Evolutionary conservation across 92 coral and sea anemone genomes (phyloP).

Genomic region (Hydrozoanthus gracilis): DNA sequence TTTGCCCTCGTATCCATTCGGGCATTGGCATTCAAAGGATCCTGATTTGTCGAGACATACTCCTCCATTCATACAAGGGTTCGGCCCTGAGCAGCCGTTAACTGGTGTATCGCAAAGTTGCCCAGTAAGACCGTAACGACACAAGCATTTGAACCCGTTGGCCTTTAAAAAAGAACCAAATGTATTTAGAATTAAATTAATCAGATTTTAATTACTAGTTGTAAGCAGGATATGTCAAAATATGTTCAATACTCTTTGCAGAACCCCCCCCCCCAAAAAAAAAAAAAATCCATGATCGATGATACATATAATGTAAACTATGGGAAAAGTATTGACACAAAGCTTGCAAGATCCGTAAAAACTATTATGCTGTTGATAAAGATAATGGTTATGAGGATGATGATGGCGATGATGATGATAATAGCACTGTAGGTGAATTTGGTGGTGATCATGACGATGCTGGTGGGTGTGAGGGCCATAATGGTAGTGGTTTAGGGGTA

Average conservation of each 20-base stretch:
- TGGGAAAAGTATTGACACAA: too few species aligned
- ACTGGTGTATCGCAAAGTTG: conserved; percentile 75
- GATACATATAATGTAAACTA: too few species aligned
- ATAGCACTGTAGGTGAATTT: too few species aligned
- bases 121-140: conserved; percentile 76
- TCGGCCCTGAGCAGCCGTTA: conserved; percentile 62
- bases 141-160: conserved; percentile 73
- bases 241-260: not conserved
- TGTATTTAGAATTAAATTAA: not conserved
- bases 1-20: conserved; percentile 70
- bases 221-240: not conserved
- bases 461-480: too few species aligned
- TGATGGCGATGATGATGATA: not conserved
- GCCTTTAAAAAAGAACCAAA: conserved; percentile 25
- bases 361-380: not conserved
- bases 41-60: conserved; percentile 79
- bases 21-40: conserved; percentile 74
- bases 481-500: too few species aligned
- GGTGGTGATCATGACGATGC: too few species aligned
- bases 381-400: not conserved
- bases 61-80: conserved; percentile 78
- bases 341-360: too few species aligned
- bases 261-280: too few species aligned
- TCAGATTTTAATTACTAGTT: not conserved
- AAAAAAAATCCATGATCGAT: too few species aligned